Base-by-base conservation (phyloP, 2,888 invertebrate genomes). In the Drosophila leonis region DNA sequence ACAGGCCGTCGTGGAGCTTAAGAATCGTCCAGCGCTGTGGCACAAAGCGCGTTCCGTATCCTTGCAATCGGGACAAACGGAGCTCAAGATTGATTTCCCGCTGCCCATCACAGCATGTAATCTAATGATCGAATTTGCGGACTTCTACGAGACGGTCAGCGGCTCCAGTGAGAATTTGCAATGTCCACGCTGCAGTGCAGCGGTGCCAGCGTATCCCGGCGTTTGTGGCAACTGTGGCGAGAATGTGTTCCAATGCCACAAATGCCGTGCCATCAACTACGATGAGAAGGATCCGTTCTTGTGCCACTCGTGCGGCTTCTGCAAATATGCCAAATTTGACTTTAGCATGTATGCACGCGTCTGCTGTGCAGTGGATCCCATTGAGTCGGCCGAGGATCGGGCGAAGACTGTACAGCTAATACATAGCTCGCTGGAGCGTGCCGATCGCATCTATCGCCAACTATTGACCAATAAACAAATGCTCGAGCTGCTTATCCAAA, bases 251-350 rank as follows among this genome's bases (percentile, higher is more conserved):
- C 99, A 99, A 91, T 99, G 99, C 90, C 98, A 99, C 94, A 99
- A 99, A 94, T 99, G 99, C 90, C 96, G 98, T 29, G 98, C 99
- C 0, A 99, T 99, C 84, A 99, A 99, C 93, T 99, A 99, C 93
- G 99, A 99, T 92, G 99, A 99, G 92, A 98, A 98, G 92, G 99
- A 99, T 93, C 99, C 99, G 0, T 99, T 99, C 95, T 94, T 99
- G 29, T 99, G 99, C 92, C 99, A 99, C 93, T 97, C 98, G 6
- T 99, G 99, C 93, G 99, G 99, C 1, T 99, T 98, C 94, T 99
- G 99, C 94, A 99, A 99, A 94, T 99, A 99, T 93, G 99, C 99
- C 39, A 98, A 99, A 93, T 99, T 99, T 93, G 99, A 99, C 93
- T 98, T 98, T 93, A 97, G 97, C 12, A 94, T 99, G 66, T 96